Base-by-base conservation (phyloP, 2,888 invertebrate genomes). In the Neoitamus cyanurus region DNA sequence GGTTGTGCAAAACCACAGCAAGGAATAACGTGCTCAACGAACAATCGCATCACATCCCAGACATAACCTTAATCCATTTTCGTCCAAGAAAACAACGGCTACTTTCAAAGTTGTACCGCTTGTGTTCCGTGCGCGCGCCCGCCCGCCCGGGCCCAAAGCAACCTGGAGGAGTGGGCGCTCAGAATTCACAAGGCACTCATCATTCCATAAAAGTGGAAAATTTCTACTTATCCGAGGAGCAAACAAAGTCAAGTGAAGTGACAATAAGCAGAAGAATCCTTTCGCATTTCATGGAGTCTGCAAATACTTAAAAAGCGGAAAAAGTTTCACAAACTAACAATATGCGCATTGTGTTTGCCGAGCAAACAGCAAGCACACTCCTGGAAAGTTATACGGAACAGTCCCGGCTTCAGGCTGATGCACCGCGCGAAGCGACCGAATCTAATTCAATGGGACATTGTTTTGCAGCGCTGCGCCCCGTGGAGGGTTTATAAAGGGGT, bases 241-340 rank as follows among this genome's bases (percentile, higher is more conserved):
- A 80, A 80, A 80, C 80, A 80, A 80, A 80, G 80, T 80, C 80
- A 80, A 80, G 80, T 80, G 80, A 80, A 80, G 80, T 80, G 80
- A 80, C 80, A 80, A 80, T 80, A 80, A 80, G 34, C 80, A 68
- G 80, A 77, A 68, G 80, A 80, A 80, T 80, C 80, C 80, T 80
- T 80, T 80, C 58, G 58, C 31, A 31, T 48, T 80, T 80, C 80
- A 80, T 80, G 80, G 58, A 80, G 80, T 80, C 80, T 80, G 80
- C 80, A 80, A 80, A 80, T 80, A 80, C 80, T 80, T 80, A 80
- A 80, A 68, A 80, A 80, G 80, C 80, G 80, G 80, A 80, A 80
- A 80, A 80, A 80, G 58, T 80, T 80, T 80, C 80, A 80, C 80
- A 80, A 80, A 80, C 80, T 80, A 80, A 80, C 80, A 80, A 80